Evolutionary conservation across 2,888 invertebrate species (phyloP).

Genomic region (Harpalus rufipes): DNA sequence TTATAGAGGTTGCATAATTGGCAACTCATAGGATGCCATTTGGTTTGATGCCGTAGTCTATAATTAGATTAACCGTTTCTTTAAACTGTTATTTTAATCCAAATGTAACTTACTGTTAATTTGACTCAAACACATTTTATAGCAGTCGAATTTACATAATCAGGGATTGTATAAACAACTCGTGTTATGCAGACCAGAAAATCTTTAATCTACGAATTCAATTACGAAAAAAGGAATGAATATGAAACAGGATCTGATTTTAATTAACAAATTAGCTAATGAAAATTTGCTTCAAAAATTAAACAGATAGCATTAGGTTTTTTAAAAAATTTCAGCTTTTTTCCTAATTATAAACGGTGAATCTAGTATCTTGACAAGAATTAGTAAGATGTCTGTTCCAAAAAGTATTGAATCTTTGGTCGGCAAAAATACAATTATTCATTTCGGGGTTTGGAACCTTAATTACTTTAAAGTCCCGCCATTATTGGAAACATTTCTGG

Average conservation of each 20-base stretch:
- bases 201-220: conserved; percentile 17
- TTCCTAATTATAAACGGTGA: too few relatives aligned
- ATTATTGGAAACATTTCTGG: too few relatives aligned
- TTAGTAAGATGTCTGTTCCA: too few relatives aligned
- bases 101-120: conserved; percentile 32
- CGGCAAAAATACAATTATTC: too few relatives aligned
- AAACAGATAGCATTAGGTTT: not conserved
- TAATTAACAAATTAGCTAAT: not conserved
- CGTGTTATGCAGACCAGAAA: conserved; percentile 4
- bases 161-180: conserved; percentile 1
- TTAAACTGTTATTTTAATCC: conserved; percentile 20
- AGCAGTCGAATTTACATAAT: conserved; percentile 13
- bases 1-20: conserved; percentile 38
- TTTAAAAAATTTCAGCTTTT: too few relatives aligned
- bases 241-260: not conserved
- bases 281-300: not conserved
- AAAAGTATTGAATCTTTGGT: too few relatives aligned
- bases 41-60: not conserved
- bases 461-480: too few relatives aligned
- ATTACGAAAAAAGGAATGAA: conserved; percentile 12
- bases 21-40: conserved; percentile 10
- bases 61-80: conserved; percentile 37
- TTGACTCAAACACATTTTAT: conserved; percentile 33
- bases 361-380: too few relatives aligned
- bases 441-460: too few relatives aligned